phyloP scores from a whole-genome alignment of 2,888 invertebrate species.

The Carabus problematicus region DNA sequence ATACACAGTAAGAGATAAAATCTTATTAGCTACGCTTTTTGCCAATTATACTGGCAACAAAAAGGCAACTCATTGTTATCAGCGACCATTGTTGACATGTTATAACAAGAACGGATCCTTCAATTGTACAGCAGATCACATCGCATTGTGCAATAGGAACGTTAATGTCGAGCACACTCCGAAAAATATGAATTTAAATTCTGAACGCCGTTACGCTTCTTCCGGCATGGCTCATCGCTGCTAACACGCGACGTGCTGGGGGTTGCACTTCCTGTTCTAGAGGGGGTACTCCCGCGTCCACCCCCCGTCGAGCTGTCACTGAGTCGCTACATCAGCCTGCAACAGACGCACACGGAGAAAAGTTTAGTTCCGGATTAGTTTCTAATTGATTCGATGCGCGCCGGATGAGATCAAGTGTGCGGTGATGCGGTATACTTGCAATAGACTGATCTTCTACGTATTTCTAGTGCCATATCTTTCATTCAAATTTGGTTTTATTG shows the following conservation, averaged over 20 bases:
- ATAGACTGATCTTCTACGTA: too few relatives aligned
- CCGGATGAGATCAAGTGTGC: constrained; percentile 4
- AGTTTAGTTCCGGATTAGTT: constrained; percentile 16
- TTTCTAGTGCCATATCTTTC: too few relatives aligned
- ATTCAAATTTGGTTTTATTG: too few relatives aligned
- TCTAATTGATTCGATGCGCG: constrained; percentile 15
- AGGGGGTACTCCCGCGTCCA: not conserved
- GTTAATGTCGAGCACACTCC: constrained; percentile 30
- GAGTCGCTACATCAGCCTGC: not conserved
- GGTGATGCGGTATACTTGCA: constrained; percentile 4
- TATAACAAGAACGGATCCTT: too few relatives aligned
- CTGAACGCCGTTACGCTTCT: constrained; percentile 15
- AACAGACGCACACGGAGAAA: constrained; percentile 5
- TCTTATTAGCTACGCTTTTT: too few relatives aligned
- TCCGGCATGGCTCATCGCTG: constrained; percentile 1
- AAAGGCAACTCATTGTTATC: too few relatives aligned
- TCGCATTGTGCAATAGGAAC: not conserved
- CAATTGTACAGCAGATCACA: not conserved
- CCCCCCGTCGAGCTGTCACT: not conserved
- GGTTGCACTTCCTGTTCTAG: constrained; percentile 4
- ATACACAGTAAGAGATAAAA: too few relatives aligned
- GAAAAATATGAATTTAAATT: constrained; percentile 54
- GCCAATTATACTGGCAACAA: too few relatives aligned
- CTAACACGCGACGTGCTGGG: not conserved
- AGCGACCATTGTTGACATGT: too few relatives aligned